Conservation (phyloP, 2,888 invertebrate species). For the Kuschelorhynchus macadamiae region DNA sequence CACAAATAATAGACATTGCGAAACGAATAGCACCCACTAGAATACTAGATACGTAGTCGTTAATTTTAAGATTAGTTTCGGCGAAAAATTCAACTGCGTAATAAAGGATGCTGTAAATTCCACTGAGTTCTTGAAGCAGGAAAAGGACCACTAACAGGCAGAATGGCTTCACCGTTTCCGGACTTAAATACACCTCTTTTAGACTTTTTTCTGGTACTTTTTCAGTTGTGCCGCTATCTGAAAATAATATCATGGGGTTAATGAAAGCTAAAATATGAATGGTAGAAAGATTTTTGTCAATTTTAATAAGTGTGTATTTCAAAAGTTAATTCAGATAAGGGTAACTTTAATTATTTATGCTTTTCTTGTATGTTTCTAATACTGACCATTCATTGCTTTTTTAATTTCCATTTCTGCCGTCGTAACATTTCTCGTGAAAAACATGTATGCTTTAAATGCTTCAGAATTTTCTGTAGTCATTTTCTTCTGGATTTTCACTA, state of each 20-base stretch:
- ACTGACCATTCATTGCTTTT: slow-evolving; percentile 66
- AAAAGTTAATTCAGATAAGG: too few relatives aligned
- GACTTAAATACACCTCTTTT: slow-evolving; percentile 66
- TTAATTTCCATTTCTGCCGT: slow-evolving; percentile 76
- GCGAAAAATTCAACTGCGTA: slow-evolving; percentile 81
- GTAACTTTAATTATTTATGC: too few relatives aligned
- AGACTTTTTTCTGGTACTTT: slow-evolving; percentile 41
- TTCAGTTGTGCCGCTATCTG: neutral
- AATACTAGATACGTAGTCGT: slow-evolving; percentile 79
- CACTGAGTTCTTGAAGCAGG: slow-evolving; percentile 80
- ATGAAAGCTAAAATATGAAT: too few relatives aligned
- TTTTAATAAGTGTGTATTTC: too few relatives aligned
- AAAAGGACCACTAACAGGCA: slow-evolving; percentile 76
- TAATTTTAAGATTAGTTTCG: slow-evolving; percentile 75
- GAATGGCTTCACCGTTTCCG: slow-evolving; percentile 79
- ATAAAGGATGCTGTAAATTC: slow-evolving; percentile 80
- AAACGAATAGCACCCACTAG: slow-evolving; percentile 76
- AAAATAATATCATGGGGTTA: too few relatives aligned
- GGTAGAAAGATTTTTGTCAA: too few relatives aligned
- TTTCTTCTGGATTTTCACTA: slow-evolving; percentile 73
- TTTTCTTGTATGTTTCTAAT: too few relatives aligned
- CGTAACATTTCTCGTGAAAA: slow-evolving; percentile 76
- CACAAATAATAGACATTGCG: slow-evolving; percentile 78
- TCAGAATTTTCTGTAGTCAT: slow-evolving; percentile 62
- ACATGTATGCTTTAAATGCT: slow-evolving; percentile 67